A percentile compares a stretch with the other conserved stretches of the same genome.
These are phyloP conservation scores for Corythornis leucogaster DNA, from an alignment of 2,797 vertebrate genomes.

Conservation along the genomic window DNA sequence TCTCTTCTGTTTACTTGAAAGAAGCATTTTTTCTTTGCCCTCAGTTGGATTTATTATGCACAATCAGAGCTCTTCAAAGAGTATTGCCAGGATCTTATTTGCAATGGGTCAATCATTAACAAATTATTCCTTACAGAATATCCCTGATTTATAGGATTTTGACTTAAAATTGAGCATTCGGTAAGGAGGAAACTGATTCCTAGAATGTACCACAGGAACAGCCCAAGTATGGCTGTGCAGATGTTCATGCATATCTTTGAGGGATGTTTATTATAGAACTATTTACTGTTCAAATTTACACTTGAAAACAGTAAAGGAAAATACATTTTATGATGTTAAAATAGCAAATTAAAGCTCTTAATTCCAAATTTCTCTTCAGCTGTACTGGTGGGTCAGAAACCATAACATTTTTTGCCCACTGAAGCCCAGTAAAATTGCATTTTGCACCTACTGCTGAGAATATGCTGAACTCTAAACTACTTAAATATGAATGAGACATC, in stretches of 20 bases:
- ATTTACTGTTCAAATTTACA: not conserved
- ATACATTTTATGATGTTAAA: not conserved
- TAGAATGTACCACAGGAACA: not conserved
- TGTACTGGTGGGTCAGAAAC: not conserved
- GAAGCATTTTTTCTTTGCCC: not conserved
- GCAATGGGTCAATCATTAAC: not conserved
- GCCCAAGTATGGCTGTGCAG: not conserved
- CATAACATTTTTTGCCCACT: not conserved
- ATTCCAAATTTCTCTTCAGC: not conserved
- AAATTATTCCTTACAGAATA: not conserved
- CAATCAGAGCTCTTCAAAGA: not conserved
- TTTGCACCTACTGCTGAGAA: not conserved
- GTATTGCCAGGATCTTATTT: not conserved
- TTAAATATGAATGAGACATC: not conserved
- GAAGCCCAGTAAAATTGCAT: not conserved
- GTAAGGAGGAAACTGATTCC: not conserved
- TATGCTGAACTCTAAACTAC: not conserved
- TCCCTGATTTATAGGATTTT: not conserved
- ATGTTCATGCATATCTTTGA: slow-evolving; percentile 14
- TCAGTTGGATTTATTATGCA: not conserved
- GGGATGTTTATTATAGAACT: not conserved
- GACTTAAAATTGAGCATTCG: not conserved
- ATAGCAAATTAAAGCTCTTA: not conserved
- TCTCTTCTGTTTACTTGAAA: slow-evolving; percentile 4
- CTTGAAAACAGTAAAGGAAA: not conserved